These are phyloP conservation scores for Halcyon malimbica DNA, from an alignment of 2,113 vertebrate genomes.

Conservation along the genomic window DNA sequence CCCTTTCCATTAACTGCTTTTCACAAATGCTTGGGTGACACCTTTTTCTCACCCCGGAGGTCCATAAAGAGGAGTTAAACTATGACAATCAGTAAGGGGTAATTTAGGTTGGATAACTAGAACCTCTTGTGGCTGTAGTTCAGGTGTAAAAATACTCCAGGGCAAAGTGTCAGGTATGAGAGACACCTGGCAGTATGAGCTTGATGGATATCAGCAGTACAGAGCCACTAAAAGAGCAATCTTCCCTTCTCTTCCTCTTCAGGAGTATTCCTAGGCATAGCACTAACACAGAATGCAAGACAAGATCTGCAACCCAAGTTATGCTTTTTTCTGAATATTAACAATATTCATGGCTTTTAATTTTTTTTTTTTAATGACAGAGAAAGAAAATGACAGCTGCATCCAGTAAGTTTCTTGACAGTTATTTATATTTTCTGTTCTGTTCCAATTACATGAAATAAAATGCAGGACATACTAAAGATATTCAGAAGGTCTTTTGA, in stretches of 20 bases:
- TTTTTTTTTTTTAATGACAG: background rate
- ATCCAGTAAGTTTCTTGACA: background rate
- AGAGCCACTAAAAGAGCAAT: background rate
- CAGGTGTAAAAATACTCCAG: background rate
- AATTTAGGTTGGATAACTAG: background rate
- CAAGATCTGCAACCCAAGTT: background rate
- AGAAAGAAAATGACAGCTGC: background rate
- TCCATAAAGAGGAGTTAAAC: background rate
- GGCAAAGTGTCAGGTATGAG: background rate
- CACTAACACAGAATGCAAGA: background rate
- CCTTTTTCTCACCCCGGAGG: background rate
- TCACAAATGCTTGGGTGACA: background rate
- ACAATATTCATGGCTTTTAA: background rate
- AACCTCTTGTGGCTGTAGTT: background rate
- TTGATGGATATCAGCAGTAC: background rate
- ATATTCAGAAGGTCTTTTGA: background rate
- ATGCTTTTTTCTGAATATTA: background rate
- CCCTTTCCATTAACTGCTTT: background rate
- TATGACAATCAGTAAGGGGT: background rate
- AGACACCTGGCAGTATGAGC: background rate
- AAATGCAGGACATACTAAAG: background rate
- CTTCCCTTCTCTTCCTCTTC: background rate
- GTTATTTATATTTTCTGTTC: background rate
- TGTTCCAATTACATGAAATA: background rate
- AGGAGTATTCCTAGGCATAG: background rate